These are phyloP conservation scores for Dolichotis patagonum DNA, from an alignment of 2,113 vertebrate species.

Conservation along the genomic window DNA sequence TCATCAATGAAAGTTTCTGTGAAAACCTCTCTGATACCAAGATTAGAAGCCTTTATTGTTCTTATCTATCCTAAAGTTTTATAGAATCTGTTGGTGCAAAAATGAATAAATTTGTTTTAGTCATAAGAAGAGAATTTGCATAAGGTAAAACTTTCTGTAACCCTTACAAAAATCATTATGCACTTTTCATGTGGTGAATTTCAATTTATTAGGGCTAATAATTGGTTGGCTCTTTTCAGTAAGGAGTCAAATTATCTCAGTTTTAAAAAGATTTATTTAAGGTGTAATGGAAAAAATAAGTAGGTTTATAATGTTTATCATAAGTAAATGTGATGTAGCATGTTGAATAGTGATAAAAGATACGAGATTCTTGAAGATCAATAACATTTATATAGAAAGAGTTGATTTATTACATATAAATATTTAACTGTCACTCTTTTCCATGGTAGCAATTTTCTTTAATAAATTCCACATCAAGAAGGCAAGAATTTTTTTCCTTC, in stretches of 20 bases:
- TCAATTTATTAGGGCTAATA: neutral
- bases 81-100: neutral
- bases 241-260: conserved; percentile 35
- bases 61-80: conserved; percentile 37
- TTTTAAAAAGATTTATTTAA: conserved; percentile 56
- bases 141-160: conserved; percentile 34
- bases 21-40: conserved; percentile 79
- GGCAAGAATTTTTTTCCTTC: conserved; percentile 27
- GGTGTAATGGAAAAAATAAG: conserved; percentile 50
- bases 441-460: conserved; percentile 34
- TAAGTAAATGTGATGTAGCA: neutral
- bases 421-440: conserved; percentile 19
- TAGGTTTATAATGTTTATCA: conserved; percentile 45
- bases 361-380: conserved; percentile 38
- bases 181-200: conserved; percentile 29
- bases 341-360: neutral
- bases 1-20: conserved; percentile 56
- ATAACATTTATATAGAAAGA: neutral
- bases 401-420: neutral
- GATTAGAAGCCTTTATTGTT: conserved; percentile 65
- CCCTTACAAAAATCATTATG: neutral
- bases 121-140: conserved; percentile 45
- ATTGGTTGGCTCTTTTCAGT: conserved; percentile 35
- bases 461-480: conserved; percentile 62
- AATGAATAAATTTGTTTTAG: conserved; percentile 50